Evolutionary conservation across 2,113 vertebrate genomes (phyloP).

Genomic region (Paramisgurnus dabryanus): DNA sequence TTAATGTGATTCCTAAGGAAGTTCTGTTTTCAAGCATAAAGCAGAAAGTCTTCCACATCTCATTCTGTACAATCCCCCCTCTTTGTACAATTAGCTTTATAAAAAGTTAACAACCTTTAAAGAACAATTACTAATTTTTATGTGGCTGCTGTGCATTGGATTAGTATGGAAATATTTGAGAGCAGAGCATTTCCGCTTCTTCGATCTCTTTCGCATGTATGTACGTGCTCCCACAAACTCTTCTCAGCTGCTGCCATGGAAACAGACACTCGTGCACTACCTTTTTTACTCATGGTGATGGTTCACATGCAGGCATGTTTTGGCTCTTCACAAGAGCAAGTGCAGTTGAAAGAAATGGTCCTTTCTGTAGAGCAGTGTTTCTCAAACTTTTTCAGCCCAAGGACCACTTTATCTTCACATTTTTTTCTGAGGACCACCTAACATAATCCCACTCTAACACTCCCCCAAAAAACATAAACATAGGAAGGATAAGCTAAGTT

Average conservation of each 20-base stretch:
- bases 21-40: not conserved
- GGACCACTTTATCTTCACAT: no score
- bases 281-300: slow-evolving; percentile 39
- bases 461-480: no score
- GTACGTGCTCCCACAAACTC: slow-evolving; percentile 46
- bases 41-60: not conserved
- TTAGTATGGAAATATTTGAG: slow-evolving; percentile 55
- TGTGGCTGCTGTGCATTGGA: not conserved
- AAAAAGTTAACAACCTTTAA: not conserved
- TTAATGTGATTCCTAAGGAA: slow-evolving; percentile 15
- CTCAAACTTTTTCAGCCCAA: no score
- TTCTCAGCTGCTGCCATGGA: slow-evolving; percentile 61
- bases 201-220: slow-evolving; percentile 38
- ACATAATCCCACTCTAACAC: no score
- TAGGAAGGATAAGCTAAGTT: no score
- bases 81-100: not conserved
- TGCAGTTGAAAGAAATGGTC: slow-evolving; percentile 55
- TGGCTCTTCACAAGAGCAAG: slow-evolving; percentile 45
- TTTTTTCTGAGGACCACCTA: no score
- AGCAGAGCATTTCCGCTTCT: not conserved
- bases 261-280: slow-evolving; percentile 62
- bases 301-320: slow-evolving; percentile 56
- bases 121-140: slow-evolving; percentile 18
- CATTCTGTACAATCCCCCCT: not conserved
- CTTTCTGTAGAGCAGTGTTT: slow-evolving; percentile 59